Base-by-base conservation (phyloP, 92 coral and sea anemone genomes). In the Micromussa lordhowensis region DNA sequence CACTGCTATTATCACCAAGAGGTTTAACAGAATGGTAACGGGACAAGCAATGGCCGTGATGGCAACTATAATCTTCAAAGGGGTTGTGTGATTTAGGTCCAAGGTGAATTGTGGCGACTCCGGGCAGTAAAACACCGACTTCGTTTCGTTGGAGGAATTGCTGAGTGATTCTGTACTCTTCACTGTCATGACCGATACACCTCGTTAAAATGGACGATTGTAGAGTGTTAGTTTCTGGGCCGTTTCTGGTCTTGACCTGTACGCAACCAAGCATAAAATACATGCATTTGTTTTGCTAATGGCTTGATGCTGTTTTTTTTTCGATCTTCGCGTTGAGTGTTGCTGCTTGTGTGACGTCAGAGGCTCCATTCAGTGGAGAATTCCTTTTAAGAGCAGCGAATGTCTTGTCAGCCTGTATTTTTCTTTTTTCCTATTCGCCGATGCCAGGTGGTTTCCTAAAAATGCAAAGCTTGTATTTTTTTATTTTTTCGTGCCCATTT, bases 21-120 rank as follows among this genome's bases (percentile, higher is more conserved):
- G 19, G 34, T 77, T 77, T 21, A 77, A 51, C 26, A 77, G 81
- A 77, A 77, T 57, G 51, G 48, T 79, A 11, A 49, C 26, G 48
- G 44, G 44, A 61, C 82, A 79, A 29, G 82, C 69, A 63, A 79
- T 57, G n/a, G 69, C 30, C n/a, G 51, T 79, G 49, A 79, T 49
- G 36, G 44, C 69, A 24, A 58, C n/a, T 0, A 26, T 34, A 15
- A 58, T 31, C 82, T 30, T 35, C 31, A 54, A 44, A 31, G 69
- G 7, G 34, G 69, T 57, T 28, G 68, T 78, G 82, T 15, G 5
- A 30, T 79, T 11, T 7, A 79, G 58, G 28, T 79, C 70, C 69
- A 49, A 79, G 68, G 22, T 55, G 68, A 57, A 17, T 4, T 21
- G 44, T 31, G 70, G 69, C 49, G 12, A 7, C 48, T 57, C 19